A percentile compares a stretch with the other conserved stretches of the same genome.
These are phyloP conservation scores for Schizopygopsis malacanthus DNA, from an alignment of 2,797 vertebrate species.

Conservation along the genomic window DNA sequence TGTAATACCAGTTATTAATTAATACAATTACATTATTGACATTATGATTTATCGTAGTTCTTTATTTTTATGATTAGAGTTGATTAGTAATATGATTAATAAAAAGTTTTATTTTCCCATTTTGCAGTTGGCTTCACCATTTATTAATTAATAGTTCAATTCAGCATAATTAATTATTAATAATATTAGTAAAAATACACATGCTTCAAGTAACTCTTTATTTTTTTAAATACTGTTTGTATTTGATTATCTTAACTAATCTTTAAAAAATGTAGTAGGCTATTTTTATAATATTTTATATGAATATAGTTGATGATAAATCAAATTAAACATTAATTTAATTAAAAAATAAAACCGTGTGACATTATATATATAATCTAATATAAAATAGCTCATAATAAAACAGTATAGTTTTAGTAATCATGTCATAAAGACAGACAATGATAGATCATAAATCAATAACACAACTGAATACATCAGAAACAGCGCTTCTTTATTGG, in stretches of 20 bases:
- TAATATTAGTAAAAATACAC: not conserved
- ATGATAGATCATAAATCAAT: not conserved
- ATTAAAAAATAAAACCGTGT: not conserved
- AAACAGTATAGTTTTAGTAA: no score
- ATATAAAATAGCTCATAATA: not conserved
- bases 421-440: not conserved
- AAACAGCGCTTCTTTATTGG: not conserved
- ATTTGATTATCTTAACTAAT: not conserved
- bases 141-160: no score
- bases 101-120: not conserved
- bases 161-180: not conserved
- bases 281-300: not conserved
- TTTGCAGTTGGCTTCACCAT: no score
- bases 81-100: not conserved
- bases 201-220: not conserved
- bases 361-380: no score
- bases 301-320: not conserved
- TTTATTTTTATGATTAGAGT: not conserved
- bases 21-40: not conserved
- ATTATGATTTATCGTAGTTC: not conserved
- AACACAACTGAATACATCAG: not conserved
- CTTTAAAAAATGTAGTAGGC: not conserved
- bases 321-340: not conserved
- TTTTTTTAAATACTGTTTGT: not conserved
- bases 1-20: not conserved